Percentiles rank a stretch among this genome's conserved stretches.
These are phyloP conservation scores for Megaceryle alcyon DNA, from an alignment of 2,797 vertebrate genomes.

Conservation along the genomic window DNA sequence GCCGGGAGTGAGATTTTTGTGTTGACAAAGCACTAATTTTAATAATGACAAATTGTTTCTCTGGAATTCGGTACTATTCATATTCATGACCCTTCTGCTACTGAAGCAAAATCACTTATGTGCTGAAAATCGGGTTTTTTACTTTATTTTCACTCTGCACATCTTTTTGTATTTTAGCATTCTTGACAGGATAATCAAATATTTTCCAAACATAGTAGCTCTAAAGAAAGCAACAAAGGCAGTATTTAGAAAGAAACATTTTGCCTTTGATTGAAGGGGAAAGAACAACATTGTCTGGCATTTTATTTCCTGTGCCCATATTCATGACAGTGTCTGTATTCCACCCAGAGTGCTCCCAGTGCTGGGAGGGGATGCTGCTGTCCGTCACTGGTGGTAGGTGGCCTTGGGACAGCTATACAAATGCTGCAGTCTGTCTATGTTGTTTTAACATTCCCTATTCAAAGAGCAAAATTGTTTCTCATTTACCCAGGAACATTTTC, in stretches of 20 bases:
- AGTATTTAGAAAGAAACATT: neutral
- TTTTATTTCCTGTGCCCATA: neutral
- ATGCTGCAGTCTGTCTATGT: neutral
- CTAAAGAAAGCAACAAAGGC: neutral
- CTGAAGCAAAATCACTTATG: slow-evolving; percentile 35
- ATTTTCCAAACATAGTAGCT: slow-evolving; percentile 17
- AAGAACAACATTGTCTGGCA: neutral
- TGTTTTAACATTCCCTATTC: neutral
- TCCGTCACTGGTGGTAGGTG: neutral
- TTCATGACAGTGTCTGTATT: neutral
- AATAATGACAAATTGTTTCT: slow-evolving; percentile 74
- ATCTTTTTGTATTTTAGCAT: slow-evolving; percentile 4
- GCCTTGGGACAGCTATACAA: neutral
- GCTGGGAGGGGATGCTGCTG: neutral
- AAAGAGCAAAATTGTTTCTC: neutral
- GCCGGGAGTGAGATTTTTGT: slow-evolving; percentile 33
- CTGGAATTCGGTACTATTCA: slow-evolving; percentile 42
- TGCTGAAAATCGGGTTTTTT: neutral
- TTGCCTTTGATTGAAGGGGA: neutral
- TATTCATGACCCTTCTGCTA: slow-evolving; percentile 60
- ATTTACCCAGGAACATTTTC: neutral
- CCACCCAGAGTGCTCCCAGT: neutral
- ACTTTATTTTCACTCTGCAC: neutral
- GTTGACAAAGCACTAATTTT: slow-evolving; percentile 73
- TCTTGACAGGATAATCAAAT: slow-evolving; percentile 48